These are phyloP conservation scores for Sminthurinus aureus DNA, from an alignment of 2,888 invertebrate species.

Conservation along the genomic window DNA sequence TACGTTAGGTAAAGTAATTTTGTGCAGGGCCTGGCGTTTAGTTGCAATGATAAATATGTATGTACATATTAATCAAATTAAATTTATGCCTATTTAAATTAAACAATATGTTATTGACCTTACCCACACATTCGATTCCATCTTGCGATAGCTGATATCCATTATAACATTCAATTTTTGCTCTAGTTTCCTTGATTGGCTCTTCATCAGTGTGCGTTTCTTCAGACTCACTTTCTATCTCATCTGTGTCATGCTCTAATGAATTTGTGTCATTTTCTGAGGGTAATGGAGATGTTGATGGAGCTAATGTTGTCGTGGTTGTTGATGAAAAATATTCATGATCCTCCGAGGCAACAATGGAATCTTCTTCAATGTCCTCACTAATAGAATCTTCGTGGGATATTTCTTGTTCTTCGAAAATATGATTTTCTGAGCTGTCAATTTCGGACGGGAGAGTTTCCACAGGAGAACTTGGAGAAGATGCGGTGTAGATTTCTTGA, in stretches of 20 bases:
- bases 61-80: too few relatives aligned
- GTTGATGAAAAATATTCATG: background rate
- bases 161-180: slow-evolving; percentile 55
- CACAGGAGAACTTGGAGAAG: background rate
- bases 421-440: slow-evolving; percentile 36
- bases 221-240: slow-evolving; percentile 24
- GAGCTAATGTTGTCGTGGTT: slow-evolving; percentile 2
- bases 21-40: too few relatives aligned
- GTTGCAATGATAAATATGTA: too few relatives aligned
- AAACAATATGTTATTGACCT: too few relatives aligned
- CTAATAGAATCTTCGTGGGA: slow-evolving; percentile 1
- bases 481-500: background rate
- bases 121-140: slow-evolving; percentile 57
- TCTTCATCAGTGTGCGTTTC: background rate
- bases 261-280: background rate
- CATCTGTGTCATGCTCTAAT: slow-evolving; percentile 3
- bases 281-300: slow-evolving; percentile 27
- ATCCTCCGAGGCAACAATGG: background rate
- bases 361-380: slow-evolving; percentile 33
- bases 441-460: slow-evolving; percentile 14
- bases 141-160: slow-evolving; percentile 57
- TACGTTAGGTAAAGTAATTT: too few relatives aligned
- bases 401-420: slow-evolving; percentile 23
- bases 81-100: too few relatives aligned
- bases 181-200: slow-evolving; percentile 36